Evolutionary conservation across 2,888 invertebrate species (phyloP).

Genomic region (Marronus borbonicus): DNA sequence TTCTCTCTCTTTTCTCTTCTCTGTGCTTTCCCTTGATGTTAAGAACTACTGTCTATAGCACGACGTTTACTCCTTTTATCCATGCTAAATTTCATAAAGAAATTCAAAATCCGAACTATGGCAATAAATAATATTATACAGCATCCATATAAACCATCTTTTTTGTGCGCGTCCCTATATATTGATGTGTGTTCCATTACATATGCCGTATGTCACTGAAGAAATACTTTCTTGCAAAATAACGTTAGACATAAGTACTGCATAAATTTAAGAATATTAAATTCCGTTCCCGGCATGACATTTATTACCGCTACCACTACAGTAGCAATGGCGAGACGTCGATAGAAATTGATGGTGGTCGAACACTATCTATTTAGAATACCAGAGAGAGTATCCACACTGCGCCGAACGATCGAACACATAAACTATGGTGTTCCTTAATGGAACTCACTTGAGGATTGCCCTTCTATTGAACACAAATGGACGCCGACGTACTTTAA

Average conservation of each 20-base stretch:
- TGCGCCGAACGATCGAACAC: constrained; percentile 13
- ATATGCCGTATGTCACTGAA: constrained; percentile 19
- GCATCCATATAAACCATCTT: neutral
- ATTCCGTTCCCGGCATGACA: constrained; percentile 42
- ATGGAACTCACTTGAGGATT: constrained; percentile 11
- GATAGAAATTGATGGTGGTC: constrained; percentile 34
- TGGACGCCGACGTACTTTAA: neutral
- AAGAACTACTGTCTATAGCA: no score
- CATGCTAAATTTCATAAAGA: no score
- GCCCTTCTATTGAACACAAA: neutral
- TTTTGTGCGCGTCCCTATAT: neutral
- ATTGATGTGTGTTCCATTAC: neutral
- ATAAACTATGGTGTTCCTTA: constrained; percentile 25
- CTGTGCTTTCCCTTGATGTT: no score
- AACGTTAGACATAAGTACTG: constrained; percentile 37
- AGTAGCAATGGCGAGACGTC: constrained; percentile 30
- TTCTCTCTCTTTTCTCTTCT: no score
- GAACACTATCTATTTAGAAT: constrained; percentile 36
- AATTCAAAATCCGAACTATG: no score
- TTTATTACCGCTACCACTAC: constrained; percentile 42
- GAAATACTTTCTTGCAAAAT: constrained; percentile 35
- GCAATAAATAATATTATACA: neutral
- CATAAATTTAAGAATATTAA: constrained; percentile 49
- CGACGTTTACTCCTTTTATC: no score
- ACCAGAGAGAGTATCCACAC: constrained; percentile 29